These are phyloP conservation scores for Butorides virescens DNA, from an alignment of 2,113 vertebrate species.

Conservation along the genomic window DNA sequence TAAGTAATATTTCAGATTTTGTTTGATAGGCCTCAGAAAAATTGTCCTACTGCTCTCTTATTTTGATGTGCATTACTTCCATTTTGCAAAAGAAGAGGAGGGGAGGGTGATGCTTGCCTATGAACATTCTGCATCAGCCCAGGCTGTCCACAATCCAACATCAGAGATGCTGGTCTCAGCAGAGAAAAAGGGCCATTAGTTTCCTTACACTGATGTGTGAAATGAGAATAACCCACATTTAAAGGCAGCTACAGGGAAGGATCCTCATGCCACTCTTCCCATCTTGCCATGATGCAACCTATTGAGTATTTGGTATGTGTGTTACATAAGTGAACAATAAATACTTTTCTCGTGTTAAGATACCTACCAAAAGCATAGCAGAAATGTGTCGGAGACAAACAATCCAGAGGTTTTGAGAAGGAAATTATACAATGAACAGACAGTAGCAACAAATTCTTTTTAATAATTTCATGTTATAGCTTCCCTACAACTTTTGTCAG, in stretches of 20 bases:
- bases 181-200: neutral
- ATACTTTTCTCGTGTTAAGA: neutral
- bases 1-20: neutral
- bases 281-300: neutral
- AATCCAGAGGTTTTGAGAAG: neutral
- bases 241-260: neutral
- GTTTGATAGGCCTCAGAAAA: neutral
- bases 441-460: accelerated
- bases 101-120: neutral
- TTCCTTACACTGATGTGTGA: neutral
- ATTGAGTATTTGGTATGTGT: neutral
- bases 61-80: neutral
- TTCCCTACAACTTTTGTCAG: neutral
- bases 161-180: neutral
- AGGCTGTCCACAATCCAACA: neutral
- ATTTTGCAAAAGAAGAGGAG: neutral
- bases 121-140: neutral
- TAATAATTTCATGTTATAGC: neutral
- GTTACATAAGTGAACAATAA: neutral
- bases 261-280: neutral
- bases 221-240: neutral
- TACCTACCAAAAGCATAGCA: neutral
- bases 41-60: neutral
- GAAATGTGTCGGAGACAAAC: neutral
- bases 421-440: neutral